A percentile compares a stretch with the other conserved stretches of the same genome.
Conservation (phyloP, 2,113 vertebrate genomes). For the Marmota flaviventris region DNA sequence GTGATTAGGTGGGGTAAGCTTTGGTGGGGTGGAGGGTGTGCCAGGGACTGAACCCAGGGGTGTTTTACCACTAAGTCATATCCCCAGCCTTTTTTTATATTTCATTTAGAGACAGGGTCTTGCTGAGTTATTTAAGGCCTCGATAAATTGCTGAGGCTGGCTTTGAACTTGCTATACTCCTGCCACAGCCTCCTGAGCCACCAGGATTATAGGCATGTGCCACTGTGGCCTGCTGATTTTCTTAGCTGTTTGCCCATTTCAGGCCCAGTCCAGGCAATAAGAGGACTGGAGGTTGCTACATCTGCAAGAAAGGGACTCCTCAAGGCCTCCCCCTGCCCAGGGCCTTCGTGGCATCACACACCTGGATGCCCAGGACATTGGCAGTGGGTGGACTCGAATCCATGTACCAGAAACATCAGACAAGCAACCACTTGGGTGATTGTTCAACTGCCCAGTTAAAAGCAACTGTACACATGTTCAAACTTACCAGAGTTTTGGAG, state of each 20-base stretch:
- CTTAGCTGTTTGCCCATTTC: background rate
- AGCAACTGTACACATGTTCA: background rate
- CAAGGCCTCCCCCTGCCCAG: background rate
- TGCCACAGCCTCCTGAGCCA: no score
- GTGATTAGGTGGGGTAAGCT: background rate
- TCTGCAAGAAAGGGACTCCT: background rate
- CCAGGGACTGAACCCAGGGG: no score
- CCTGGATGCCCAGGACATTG: background rate
- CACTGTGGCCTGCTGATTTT: background rate
- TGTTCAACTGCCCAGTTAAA: background rate
- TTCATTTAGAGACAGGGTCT: no score
- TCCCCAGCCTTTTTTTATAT: no score
- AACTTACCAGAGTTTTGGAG: background rate
- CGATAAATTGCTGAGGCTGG: no score
- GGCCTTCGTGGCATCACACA: background rate
- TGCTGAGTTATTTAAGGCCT: no score
- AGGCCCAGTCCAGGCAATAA: background rate
- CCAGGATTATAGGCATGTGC: no score
- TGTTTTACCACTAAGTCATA: no score
- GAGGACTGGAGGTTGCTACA: background rate
- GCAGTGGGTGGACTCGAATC: background rate
- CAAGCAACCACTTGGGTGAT: background rate
- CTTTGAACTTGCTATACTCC: no score
- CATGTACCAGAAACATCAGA: background rate
- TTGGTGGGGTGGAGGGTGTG: background rate